These are phyloP conservation scores for Criorhina ranunculi DNA, from an alignment of 2,888 invertebrate species.

Conservation along the genomic window DNA sequence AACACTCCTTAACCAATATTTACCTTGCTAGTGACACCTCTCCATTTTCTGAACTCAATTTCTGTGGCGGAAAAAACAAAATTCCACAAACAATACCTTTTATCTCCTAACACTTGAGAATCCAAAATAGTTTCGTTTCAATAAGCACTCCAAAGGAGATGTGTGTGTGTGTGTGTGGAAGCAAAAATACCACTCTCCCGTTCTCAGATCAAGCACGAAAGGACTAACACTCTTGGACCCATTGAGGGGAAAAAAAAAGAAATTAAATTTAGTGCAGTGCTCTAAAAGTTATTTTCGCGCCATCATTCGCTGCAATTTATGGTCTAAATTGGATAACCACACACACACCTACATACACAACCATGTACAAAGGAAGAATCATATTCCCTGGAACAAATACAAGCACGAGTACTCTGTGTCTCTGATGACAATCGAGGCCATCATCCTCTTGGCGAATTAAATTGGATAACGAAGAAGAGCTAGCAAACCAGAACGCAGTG, in stretches of 20 bases:
- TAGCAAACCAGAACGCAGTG: constrained; percentile 43
- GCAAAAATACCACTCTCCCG: background rate
- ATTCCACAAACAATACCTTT: background rate
- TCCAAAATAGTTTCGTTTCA: constrained; percentile 4
- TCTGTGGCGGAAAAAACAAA: background rate
- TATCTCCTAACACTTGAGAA: background rate
- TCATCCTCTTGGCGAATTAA: constrained; percentile 69
- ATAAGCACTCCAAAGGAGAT: constrained; percentile 7
- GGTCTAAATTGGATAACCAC: constrained; percentile 52
- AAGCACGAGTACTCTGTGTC: constrained; percentile 2
- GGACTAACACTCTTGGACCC: constrained; percentile 29
- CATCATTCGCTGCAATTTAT: constrained; percentile 63
- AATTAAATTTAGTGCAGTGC: constrained; percentile 57
- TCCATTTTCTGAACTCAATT: background rate
- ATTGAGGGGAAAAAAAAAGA: background rate
- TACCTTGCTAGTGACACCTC: constrained; percentile 3
- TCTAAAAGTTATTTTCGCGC: constrained; percentile 63
- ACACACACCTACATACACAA: constrained; percentile 2
- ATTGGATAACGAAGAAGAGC: constrained; percentile 66
- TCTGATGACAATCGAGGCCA: constrained; percentile 63
- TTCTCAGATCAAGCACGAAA: background rate
- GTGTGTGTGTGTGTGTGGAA: no score
- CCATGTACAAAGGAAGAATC: constrained; percentile 6
- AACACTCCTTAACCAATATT: constrained; percentile 5
- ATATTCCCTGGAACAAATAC: constrained; percentile 21